Evolutionary conservation across 2,888 invertebrate species (phyloP).

Genomic region (Sericinus montela): DNA sequence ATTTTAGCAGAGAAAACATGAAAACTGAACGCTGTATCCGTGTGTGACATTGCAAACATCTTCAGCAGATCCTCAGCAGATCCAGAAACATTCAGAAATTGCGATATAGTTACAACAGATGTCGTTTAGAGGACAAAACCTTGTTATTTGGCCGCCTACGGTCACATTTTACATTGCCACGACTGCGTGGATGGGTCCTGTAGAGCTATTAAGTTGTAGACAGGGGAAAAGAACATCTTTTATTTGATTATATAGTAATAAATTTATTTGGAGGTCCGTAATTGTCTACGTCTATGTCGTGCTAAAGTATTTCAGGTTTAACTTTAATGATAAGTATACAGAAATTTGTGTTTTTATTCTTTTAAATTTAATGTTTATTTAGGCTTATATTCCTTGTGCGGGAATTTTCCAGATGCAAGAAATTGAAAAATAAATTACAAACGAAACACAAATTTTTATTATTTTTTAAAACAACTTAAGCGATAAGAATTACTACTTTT

Average conservation of each 20-base stretch:
- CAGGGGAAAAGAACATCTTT: slow-evolving; percentile 3
- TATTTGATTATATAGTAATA: slow-evolving; percentile 10
- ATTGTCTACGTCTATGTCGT: neutral
- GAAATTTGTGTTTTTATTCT: too few species aligned
- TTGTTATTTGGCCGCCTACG: slow-evolving; percentile 71
- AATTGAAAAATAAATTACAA: too few species aligned
- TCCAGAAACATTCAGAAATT: slow-evolving; percentile 57
- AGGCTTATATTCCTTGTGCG: too few species aligned
- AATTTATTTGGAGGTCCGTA: neutral
- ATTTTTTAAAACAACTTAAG: too few species aligned
- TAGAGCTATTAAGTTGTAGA: slow-evolving; percentile 19
- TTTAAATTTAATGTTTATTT: too few species aligned
- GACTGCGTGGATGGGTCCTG: slow-evolving; percentile 13
- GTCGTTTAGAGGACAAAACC: slow-evolving; percentile 74
- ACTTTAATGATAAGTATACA: too few species aligned
- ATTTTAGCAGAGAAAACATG: too few species aligned
- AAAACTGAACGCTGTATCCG: neutral
- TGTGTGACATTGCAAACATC: slow-evolving; percentile 23
- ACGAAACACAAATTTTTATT: too few species aligned
- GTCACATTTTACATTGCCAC: slow-evolving; percentile 49
- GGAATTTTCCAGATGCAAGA: too few species aligned
- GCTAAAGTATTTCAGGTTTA: too few species aligned
- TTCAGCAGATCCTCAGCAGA: slow-evolving; percentile 30
- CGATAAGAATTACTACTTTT: too few species aligned
- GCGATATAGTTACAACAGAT: slow-evolving; percentile 66